phyloP scores from a whole-genome alignment of 2,888 invertebrate species.

The Rhagonycha fulva region DNA sequence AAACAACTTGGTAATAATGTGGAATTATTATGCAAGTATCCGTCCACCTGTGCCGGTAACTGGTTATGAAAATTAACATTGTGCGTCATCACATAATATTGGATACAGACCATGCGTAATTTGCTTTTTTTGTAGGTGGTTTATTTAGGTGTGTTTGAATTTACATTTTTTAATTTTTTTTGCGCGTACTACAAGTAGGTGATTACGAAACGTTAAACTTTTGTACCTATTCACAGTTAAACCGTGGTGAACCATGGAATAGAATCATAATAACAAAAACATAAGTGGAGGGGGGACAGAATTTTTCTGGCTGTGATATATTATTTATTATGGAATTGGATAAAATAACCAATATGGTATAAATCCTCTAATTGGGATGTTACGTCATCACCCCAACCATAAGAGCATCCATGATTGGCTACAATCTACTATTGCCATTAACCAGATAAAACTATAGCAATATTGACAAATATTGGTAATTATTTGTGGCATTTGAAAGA shows the following conservation, averaged over 20 bases:
- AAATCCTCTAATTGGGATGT: too few relatives aligned
- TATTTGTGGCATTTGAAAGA: too few relatives aligned
- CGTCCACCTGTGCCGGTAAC: background rate
- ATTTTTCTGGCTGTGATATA: too few relatives aligned
- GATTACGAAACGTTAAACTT: background rate
- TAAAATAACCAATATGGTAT: too few relatives aligned
- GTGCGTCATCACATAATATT: background rate
- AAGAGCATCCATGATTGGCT: too few relatives aligned
- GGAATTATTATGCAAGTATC: background rate
- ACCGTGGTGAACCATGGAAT: background rate
- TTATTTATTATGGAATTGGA: too few relatives aligned
- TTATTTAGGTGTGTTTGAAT: background rate
- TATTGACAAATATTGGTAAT: too few relatives aligned
- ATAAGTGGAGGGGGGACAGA: too few relatives aligned
- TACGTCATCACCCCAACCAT: too few relatives aligned
- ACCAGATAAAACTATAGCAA: too few relatives aligned
- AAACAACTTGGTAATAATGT: background rate
- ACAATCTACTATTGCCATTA: too few relatives aligned
- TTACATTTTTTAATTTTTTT: background rate
- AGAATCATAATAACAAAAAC: too few relatives aligned
- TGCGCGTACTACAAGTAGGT: background rate
- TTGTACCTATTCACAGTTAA: background rate
- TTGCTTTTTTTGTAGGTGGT: background rate
- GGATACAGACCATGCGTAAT: background rate
- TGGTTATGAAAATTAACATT: conserved; percentile 1